Conservation (phyloP, 2,888 invertebrate genomes). For the Silvanus unidentatus region DNA sequence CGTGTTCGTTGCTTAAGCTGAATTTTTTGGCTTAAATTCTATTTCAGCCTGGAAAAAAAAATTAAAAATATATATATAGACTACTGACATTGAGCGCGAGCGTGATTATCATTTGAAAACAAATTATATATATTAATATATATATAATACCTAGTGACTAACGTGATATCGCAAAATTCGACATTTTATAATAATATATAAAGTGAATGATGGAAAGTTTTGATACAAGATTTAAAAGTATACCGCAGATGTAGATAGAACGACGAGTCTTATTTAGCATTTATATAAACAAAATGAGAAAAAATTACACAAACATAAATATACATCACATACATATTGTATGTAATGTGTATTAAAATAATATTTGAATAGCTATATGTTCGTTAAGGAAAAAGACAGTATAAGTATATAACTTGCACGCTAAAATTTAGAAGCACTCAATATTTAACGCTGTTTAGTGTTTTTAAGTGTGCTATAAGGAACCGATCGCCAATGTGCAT, state of each 20-base stretch:
- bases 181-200: constrained; percentile 42
- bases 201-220: constrained; percentile 45
- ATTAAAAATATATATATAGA: background rate
- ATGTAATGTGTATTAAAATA: constrained; percentile 21
- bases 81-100: constrained; percentile 16
- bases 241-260: constrained; percentile 39
- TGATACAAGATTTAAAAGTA: constrained; percentile 47
- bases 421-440: constrained; percentile 44
- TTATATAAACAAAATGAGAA: constrained; percentile 25
- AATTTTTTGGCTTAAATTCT: background rate
- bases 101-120: constrained; percentile 23
- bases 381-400: constrained; percentile 42
- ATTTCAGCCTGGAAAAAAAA: background rate
- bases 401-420: constrained; percentile 39
- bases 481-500: constrained; percentile 38
- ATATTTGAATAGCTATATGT: constrained; percentile 40
- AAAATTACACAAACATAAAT: no score
- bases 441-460: constrained; percentile 46
- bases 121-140: constrained; percentile 16
- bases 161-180: constrained; percentile 44
- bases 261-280: constrained; percentile 43
- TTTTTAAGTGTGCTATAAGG: constrained; percentile 42
- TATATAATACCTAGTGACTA: constrained; percentile 27
- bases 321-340: no score
- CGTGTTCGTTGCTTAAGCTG: constrained; percentile 10